These are phyloP conservation scores for Rhegmatorhina hoffmannsi DNA, from an alignment of 2,113 vertebrate species.

Conservation along the genomic window DNA sequence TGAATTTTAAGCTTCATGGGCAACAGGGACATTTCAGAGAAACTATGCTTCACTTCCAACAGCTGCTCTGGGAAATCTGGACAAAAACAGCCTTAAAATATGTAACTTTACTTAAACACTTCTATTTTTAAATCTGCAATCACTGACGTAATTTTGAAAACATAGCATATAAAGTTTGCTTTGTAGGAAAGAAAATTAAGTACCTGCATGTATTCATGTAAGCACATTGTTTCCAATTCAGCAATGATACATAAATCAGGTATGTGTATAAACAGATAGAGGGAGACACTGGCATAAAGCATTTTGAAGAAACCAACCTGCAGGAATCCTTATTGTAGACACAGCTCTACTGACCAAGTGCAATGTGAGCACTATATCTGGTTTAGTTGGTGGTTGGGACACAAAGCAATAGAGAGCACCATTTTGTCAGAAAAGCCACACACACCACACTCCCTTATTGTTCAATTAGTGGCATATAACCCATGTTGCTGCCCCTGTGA, in stretches of 20 bases:
- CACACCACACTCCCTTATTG: fast-evolving
- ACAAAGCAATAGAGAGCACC: background rate
- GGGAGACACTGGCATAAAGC: background rate
- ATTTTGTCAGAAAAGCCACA: background rate
- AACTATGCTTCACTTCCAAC: background rate
- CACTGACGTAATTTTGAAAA: background rate
- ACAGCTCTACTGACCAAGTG: background rate
- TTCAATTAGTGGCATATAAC: background rate
- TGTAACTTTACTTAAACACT: background rate
- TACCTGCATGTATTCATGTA: background rate
- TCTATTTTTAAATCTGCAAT: background rate
- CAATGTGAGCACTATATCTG: background rate
- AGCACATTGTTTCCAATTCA: background rate
- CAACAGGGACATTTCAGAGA: background rate
- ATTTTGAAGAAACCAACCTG: background rate
- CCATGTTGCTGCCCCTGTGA: background rate
- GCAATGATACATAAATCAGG: background rate
- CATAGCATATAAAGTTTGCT: background rate
- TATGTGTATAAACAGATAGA: background rate
- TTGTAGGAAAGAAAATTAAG: background rate
- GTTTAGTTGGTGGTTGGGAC: background rate
- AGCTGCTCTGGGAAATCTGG: background rate
- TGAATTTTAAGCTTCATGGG: background rate
- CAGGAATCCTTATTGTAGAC: background rate
- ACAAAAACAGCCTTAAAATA: background rate